Percentiles rank a stretch among this genome's conserved stretches.
Evolutionary conservation across 2,888 invertebrate genomes (phyloP).

Genomic region (Sarcophaga carnaria): DNA sequence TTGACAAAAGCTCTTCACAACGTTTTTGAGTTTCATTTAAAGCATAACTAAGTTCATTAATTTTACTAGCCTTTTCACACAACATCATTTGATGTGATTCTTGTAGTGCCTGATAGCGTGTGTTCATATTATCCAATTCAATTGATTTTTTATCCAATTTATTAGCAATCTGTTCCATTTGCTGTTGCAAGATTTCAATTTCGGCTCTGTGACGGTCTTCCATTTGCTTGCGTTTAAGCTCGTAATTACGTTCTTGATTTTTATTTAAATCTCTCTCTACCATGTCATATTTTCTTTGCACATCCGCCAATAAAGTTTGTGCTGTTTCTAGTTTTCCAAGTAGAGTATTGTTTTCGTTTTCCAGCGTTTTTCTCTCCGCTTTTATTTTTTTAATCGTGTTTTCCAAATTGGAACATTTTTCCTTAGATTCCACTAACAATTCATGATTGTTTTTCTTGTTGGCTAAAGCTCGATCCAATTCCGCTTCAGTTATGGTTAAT

Average conservation of each 20-base stretch:
- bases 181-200: slow-evolving; percentile 82
- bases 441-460: slow-evolving; percentile 86
- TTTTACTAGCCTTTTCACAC: slow-evolving; percentile 85
- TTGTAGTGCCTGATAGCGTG: slow-evolving; percentile 84
- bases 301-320: slow-evolving; percentile 83
- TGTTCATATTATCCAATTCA: slow-evolving; percentile 83
- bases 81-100: slow-evolving; percentile 85
- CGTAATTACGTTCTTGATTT: slow-evolving; percentile 77
- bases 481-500: slow-evolving; percentile 84
- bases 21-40: slow-evolving; percentile 84
- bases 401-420: slow-evolving; percentile 79
- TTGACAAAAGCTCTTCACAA: slow-evolving; percentile 79
- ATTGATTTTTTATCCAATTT: slow-evolving; percentile 82
- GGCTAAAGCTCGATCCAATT: slow-evolving; percentile 84
- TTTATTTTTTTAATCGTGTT: slow-evolving; percentile 76
- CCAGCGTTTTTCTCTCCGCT: slow-evolving; percentile 81
- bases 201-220: slow-evolving; percentile 83
- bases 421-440: slow-evolving; percentile 83
- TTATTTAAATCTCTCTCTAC: slow-evolving; percentile 78
- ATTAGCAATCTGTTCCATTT: slow-evolving; percentile 81
- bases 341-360: slow-evolving; percentile 82
- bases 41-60: slow-evolving; percentile 85
- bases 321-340: slow-evolving; percentile 84
- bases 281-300: slow-evolving; percentile 80
- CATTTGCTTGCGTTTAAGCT: slow-evolving; percentile 81